Base-by-base conservation (phyloP, 2,888 invertebrate species). In the Caenorhabditis angaria region DNA sequence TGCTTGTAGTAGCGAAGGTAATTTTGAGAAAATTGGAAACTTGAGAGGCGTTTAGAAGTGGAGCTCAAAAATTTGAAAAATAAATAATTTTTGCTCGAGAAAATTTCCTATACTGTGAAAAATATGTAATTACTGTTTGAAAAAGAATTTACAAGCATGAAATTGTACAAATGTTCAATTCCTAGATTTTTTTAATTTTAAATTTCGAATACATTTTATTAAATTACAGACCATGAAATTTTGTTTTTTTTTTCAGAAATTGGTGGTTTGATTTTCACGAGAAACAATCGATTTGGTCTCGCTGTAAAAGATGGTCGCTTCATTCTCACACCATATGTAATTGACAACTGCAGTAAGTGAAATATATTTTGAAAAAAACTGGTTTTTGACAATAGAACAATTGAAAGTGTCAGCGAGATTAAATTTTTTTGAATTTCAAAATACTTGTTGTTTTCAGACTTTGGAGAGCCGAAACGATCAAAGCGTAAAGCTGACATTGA, bases 261-360 rank as follows among this genome's bases (percentile, higher is more conserved):
- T 25, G 47, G 64, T 32, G 72, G 72, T 24, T 48, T 72, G n/a
- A 35, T 72, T 48, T 41, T 72, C 50, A 65, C 67, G 14, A 55
- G 67, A 64, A 61, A 47, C 29, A 72, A 72, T 35, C 67, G 72
- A 32, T 72, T 61, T 53, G 64, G 67, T 32, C 61, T 72, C 27
- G 57, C 57, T 20, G 50, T 63, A 24, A 47, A 24, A 28, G 48
- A 57, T 54, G 64, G 53, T 28, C 28, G 41, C 32, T 72, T 72
- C 47, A 53, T 63, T 58, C 47, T 72, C 4, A 64, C 29, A 10
- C 67, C 72, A 22, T 72, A 72, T 27, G 65, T 72, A 1, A 61
- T 57, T 10, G 58, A 67, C 55, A 65, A 64, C 48, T 72, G 72
- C n/a, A 64, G 72, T 72, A 27, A 27, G 65, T 61, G 5, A 24